These are phyloP conservation scores for Clavelina lepadiformis DNA, from an alignment of 23 tunicate species.

Conservation along the genomic window DNA sequence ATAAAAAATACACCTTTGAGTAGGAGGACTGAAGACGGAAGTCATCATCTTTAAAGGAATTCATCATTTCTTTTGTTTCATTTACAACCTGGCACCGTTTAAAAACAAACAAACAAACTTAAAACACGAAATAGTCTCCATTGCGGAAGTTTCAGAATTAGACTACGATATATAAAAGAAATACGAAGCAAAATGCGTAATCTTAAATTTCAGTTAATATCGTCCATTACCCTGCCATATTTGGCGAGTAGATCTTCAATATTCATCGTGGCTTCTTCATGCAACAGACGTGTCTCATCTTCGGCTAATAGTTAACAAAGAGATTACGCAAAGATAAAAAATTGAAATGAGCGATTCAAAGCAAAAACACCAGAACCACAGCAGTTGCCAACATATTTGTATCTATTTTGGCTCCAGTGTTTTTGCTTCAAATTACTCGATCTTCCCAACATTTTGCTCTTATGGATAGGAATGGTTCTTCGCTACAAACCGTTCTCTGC, in stretches of 20 bases:
- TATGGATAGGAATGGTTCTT: not conserved
- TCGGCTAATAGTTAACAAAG: conserved; percentile 23
- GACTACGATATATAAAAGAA: not conserved
- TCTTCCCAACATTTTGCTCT: no score
- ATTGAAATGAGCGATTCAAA: not conserved
- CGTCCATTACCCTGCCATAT: conserved; percentile 76
- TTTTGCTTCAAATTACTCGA: no score
- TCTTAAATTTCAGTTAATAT: no score
- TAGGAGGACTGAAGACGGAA: no score
- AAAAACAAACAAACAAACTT: conserved; percentile 2
- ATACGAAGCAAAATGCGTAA: no score
- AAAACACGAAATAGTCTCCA: no score
- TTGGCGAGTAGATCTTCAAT: conserved; percentile 67
- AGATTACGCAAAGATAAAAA: not conserved
- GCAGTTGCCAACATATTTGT: conserved; percentile 2
- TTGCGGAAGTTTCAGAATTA: not conserved
- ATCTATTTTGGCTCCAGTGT: no score
- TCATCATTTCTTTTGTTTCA: conserved; percentile 42
- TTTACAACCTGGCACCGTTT: conserved; percentile 26
- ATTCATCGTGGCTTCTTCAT: conserved; percentile 94
- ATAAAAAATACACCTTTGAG: no score
- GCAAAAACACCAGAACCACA: not conserved
- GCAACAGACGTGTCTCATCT: conserved; percentile 70
- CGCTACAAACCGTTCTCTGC: conserved; percentile 10
- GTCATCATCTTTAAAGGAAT: conserved; percentile 2